Evolutionary conservation across 2,113 vertebrate species (phyloP), one percentile per base, ranked within the genome.

Genomic region (Engraulis encrasicolus): DNA sequence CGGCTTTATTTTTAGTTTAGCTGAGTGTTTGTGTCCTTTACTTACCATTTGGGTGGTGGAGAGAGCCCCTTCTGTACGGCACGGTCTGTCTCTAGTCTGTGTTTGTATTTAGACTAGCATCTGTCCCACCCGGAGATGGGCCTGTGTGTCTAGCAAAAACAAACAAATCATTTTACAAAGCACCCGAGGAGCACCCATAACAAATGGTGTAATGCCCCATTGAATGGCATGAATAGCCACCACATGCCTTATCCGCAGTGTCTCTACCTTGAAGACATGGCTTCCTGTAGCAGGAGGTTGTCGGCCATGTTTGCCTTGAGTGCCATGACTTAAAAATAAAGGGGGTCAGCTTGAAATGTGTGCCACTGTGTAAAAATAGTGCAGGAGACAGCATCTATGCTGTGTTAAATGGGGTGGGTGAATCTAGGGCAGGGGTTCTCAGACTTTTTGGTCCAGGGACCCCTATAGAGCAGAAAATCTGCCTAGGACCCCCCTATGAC

Each of bases 131-230:
- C 9, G 31, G 61, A 71, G 27, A 71, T 71, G 34, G n/a, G 61
- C 61, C 61, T 71, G 11, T 71, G 58, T 66, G 27, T 14, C 61
- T 71, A 71, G 31, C 61, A 71, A 17, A 71, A 34, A 71, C 58
- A 61, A 61, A 61, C 61, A 71, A 71, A 34, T 71, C 27, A 34
- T 71, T 23, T 71, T 71, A 71, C 61, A 71, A 34, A 71, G 61
- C 27, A n/a, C n/a, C 2, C 14, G 27, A 71, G 61, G 61, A 14
- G 61, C 31, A 27, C 61, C 61, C 31, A 71, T 71, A 34, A 71
- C 14, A 71, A 71, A 71, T 17, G 4, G 61, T 19, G 17, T 18
- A 66, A 66, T 34, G 34, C 15, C 27, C 31, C 11, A 14, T n/a
- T n/a, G n/a, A n/a, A n/a, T n/a, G 34, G 27, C 12, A 71, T 34